A percentile compares a stretch with the other conserved stretches of the same genome.
phyloP scores from a whole-genome alignment of 1,140 invertebrate species.

The Papilio polyxenes region DNA sequence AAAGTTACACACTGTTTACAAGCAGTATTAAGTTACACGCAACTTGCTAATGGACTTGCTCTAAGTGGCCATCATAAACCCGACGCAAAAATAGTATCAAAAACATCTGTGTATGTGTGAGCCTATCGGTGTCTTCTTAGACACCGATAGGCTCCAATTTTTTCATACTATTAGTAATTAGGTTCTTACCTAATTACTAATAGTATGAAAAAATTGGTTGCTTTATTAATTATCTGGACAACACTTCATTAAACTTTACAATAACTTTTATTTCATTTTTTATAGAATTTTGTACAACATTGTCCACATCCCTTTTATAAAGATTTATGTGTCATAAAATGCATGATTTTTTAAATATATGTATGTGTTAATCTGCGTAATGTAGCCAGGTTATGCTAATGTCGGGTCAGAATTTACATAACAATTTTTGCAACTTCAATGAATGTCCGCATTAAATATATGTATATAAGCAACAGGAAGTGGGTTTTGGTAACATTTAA shows the following conservation, averaged over 20 bases:
- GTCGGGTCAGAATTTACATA: slow-evolving; percentile 9
- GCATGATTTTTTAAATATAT: slow-evolving; percentile 11
- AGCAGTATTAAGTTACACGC: neutral
- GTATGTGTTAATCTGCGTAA: neutral
- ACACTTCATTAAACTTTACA: no score
- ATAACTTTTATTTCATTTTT: no score
- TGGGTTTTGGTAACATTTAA: neutral
- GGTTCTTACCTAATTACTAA: no score
- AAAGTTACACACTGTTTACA: neutral
- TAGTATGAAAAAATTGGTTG: no score
- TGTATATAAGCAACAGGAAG: neutral
- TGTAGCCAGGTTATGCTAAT: slow-evolving; percentile 16
- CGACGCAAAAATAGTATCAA: no score
- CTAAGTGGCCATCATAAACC: neutral
- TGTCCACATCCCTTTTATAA: neutral
- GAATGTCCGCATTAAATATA: slow-evolving; percentile 2
- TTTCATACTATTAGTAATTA: no score
- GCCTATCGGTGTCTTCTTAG: no score
- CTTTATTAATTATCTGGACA: no score
- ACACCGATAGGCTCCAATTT: no score
- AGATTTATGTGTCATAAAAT: neutral
- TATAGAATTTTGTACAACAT: no score
- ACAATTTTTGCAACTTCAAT: slow-evolving; percentile 17
- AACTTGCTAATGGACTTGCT: slow-evolving; percentile 12
- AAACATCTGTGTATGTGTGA: no score